Percentiles rank a stretch among this genome's conserved stretches.
Evolutionary conservation across 2,888 invertebrate genomes (phyloP).

Genomic region (Cerceris ruficornis): DNA sequence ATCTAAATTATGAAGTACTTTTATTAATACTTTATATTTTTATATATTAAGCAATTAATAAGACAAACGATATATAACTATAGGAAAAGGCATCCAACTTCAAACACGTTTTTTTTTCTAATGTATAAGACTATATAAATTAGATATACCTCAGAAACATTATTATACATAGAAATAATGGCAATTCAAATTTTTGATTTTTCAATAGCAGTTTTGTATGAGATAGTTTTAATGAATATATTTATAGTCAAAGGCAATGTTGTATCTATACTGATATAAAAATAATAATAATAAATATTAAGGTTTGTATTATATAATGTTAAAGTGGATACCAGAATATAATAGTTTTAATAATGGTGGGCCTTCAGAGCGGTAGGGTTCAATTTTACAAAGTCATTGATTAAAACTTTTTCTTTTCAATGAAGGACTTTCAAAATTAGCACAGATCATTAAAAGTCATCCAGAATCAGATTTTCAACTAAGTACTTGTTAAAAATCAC

Average conservation of each 20-base stretch:
- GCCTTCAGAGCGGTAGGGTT: constrained; percentile 71
- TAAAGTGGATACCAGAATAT: constrained; percentile 52
- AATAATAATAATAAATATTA: constrained; percentile 13
- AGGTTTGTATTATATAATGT: constrained; percentile 12
- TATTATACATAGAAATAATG: too few species aligned
- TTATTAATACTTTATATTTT: too few species aligned
- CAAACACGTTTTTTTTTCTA: too few species aligned
- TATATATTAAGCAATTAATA: too few species aligned
- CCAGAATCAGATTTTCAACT: constrained; percentile 20
- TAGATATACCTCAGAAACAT: too few species aligned
- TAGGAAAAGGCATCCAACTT: too few species aligned
- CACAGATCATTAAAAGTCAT: constrained; percentile 9
- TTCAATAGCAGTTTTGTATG: neutral
- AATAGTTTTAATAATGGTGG: constrained; percentile 26
- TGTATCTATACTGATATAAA: neutral
- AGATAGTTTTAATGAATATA: neutral
- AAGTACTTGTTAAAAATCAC: constrained; percentile 36
- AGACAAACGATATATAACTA: too few species aligned
- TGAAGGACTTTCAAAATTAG: neutral
- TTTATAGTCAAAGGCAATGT: constrained; percentile 2
- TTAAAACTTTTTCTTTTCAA: constrained; percentile 1
- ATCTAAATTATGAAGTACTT: too few species aligned
- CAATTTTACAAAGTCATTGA: constrained; percentile 3
- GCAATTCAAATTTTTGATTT: too few species aligned
- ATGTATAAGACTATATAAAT: too few species aligned